A percentile compares a stretch with the other conserved stretches of the same genome.
These are phyloP conservation scores for Ibycter americanus DNA, from an alignment of 2,797 vertebrate species.

Conservation along the genomic window DNA sequence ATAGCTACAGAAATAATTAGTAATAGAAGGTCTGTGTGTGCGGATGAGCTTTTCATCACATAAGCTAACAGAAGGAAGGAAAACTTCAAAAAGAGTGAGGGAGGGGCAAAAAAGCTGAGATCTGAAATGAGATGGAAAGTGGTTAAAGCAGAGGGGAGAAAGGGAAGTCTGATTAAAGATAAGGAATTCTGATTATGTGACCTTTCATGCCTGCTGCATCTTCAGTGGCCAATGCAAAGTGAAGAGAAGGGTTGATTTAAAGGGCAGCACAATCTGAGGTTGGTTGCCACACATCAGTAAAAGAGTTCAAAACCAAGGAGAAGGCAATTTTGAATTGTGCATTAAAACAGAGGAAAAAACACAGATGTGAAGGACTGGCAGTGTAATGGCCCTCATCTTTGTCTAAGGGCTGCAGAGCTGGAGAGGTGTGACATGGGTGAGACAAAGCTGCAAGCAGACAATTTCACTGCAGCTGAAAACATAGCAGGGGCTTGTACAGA, in stretches of 20 bases:
- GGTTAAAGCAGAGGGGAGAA: neutral
- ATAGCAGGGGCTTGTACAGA: neutral
- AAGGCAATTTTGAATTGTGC: neutral
- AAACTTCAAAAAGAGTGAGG: neutral
- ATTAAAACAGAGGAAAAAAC: neutral
- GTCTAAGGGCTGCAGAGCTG: neutral
- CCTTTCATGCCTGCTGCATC: neutral
- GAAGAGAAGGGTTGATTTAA: neutral
- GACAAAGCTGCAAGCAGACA: neutral
- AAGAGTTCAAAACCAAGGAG: neutral
- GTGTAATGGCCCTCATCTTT: neutral
- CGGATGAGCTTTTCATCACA: neutral
- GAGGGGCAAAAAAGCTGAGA: neutral
- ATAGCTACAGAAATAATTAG: neutral
- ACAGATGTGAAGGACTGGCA: neutral
- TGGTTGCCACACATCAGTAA: neutral
- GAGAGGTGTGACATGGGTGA: neutral
- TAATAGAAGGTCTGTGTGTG: neutral
- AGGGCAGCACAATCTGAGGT: neutral
- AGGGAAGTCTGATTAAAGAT: neutral
- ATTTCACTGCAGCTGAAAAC: neutral
- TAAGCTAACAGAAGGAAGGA: neutral
- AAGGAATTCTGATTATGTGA: neutral
- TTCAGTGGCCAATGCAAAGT: neutral
- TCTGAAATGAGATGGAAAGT: neutral